Evolutionary conservation across 1,140 invertebrate genomes (phyloP).

Genomic region (Neoseiulus cucumeris): DNA sequence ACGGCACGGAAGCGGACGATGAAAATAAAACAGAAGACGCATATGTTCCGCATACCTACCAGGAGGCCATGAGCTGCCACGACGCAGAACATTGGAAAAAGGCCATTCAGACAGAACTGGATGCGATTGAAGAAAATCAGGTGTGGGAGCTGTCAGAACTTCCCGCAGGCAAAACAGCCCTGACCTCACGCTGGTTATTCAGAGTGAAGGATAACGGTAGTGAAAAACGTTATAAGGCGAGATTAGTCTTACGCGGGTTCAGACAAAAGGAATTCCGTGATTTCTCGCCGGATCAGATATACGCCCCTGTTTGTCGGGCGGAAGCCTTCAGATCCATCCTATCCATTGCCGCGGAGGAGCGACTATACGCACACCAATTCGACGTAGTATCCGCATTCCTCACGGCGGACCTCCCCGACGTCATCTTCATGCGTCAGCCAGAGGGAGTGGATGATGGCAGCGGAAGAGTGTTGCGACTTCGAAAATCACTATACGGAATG

Average conservation of each 20-base stretch:
- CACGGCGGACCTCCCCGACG: neutral
- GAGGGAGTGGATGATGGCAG: neutral
- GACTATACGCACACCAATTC: too few species aligned
- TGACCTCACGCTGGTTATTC: neutral
- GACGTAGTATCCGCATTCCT: neutral
- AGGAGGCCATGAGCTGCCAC: neutral
- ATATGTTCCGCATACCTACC: too few species aligned
- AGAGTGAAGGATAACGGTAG: too few species aligned
- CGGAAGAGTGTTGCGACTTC: neutral
- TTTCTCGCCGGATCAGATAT: neutral
- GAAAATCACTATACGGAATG: too few species aligned
- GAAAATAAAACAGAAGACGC: neutral
- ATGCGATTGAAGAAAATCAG: neutral
- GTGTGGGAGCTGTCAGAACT: neutral
- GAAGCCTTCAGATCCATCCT: neutral
- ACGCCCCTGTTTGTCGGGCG: neutral
- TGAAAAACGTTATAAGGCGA: neutral
- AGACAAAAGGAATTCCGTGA: neutral
- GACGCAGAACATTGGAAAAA: neutral
- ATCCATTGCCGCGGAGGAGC: neutral
- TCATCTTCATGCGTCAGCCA: neutral
- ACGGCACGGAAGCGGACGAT: too few species aligned
- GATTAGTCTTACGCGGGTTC: neutral
- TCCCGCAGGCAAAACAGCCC: neutral
- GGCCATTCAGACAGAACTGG: neutral